Evolutionary conservation across 2,888 invertebrate species (phyloP), one percentile per base, ranked within the genome.

Genomic region (Neoaliturus tenellus): DNA sequence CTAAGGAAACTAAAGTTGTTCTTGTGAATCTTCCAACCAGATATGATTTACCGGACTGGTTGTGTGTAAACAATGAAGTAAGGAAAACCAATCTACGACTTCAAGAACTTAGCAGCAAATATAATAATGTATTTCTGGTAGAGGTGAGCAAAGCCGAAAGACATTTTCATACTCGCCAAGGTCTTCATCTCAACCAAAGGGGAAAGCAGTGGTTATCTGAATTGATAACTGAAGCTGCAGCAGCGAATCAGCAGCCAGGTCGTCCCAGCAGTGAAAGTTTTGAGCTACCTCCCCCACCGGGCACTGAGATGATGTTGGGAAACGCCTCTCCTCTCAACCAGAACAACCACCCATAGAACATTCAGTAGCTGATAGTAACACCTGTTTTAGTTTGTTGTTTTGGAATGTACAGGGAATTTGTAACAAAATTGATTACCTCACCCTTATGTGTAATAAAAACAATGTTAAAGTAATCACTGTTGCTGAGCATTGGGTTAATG

Each of bases 141-240:
- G 41, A 41, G 20, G 71, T 20, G 23, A 71, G 71, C 14, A n/a
- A 12, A 39, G 71, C 71, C 2, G 20, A 20, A 28, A 71, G 71
- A 39, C 23, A 71, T 23, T 20, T 71, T 2, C 71, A 33, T 39
- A 71, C 71, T 5, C 20, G 41, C n/a, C 71, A 71, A 39, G 71
- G 39, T 23, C 20, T 71, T 12, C 39, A 71, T 41, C 28, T 71
- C 6, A 71, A 71, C 41, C 17, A 41, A n/a, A 35, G 41, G 2
- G 71, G 71, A 71, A 71, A 71, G 23, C 31, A 33, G 67, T 67
- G 33, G 67, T n/a, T n/a, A n/a, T n/a, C n/a, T n/a, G n/a, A n/a
- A n/a, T n/a, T n/a, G n/a, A n/a, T n/a, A n/a, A n/a, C n/a, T n/a
- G n/a, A n/a, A n/a, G n/a, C n/a, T n/a, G n/a, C n/a, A n/a, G n/a